Evolutionary conservation across 2,888 invertebrate genomes (phyloP), one percentile per base, ranked within the genome.

Genomic region (Synergus gifuensis): DNA sequence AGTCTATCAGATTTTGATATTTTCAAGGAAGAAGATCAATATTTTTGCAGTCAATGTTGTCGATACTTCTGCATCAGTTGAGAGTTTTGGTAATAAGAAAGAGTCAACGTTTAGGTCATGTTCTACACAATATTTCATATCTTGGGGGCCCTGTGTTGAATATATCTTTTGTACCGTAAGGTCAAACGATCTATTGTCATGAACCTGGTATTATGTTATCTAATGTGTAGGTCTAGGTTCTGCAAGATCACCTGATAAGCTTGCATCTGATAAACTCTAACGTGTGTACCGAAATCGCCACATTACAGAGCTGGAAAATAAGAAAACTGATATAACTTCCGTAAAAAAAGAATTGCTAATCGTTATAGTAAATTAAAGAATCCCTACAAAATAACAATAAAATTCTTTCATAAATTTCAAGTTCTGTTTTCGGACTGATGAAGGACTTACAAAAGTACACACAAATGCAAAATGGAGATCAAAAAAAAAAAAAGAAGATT

Each of bases 41-140:
- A 73, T 73, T 73, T 54, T 40, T 14, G 28, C 5, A 36, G 14
- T 54, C 2, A 28, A 54, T 36, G 54, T 73, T 36, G 73, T 73
- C 73, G 54, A 44, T 18, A 22, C n/a, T 36, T 49, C 40, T 36
- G 54, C n/a, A 54, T 73, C 49, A 36, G 73, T 54, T 73, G 1
- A 28, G 42, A 22, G 36, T 36, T 36, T 36, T 36, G 36, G 36
- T 73, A 73, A 67, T 83, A 84, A 86, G 83, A 87, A 83, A 81
- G 83, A 86, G 86, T 88, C 87, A 87, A 86, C 85, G 88, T 84
- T 88, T 86, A 86, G 88, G 89, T 90, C 88, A 89, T 85, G 83
- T 80, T 80, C 85, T 85, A 80, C 81, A 81, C 80, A 78, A 76
- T 84, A 86, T 86, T 85, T 77, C 86, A 86, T 86, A 84, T 81